These are phyloP conservation scores for Coreius guichenoti DNA, from an alignment of 2,797 vertebrate genomes.

Conservation along the genomic window DNA sequence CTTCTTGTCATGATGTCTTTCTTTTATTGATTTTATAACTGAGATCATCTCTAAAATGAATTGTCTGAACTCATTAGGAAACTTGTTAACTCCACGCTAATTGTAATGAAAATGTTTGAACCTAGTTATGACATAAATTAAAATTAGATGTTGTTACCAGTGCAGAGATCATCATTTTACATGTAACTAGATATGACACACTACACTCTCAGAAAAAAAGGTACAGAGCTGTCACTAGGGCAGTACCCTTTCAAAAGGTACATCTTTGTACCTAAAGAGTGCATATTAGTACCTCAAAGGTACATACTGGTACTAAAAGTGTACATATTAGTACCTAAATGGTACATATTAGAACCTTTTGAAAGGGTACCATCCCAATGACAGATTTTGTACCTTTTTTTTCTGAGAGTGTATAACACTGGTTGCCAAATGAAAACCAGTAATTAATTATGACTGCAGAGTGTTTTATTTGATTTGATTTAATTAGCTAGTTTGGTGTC, in stretches of 20 bases:
- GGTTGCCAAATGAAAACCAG: not conserved
- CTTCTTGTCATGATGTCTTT: not conserved
- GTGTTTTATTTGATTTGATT: not conserved
- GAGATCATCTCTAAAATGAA: not conserved
- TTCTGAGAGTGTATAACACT: too few relatives aligned
- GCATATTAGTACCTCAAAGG: too few relatives aligned
- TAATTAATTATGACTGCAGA: not conserved
- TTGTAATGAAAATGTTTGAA: not conserved
- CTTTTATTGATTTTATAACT: slow-evolving; percentile 6
- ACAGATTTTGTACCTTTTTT: too few relatives aligned
- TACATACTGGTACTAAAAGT: too few relatives aligned
- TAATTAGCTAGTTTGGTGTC: not conserved
- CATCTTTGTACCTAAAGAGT: too few relatives aligned
- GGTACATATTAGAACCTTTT: too few relatives aligned
- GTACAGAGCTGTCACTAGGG: too few relatives aligned
- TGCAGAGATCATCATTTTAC: not conserved
- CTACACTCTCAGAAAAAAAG: too few relatives aligned
- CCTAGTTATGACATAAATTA: not conserved
- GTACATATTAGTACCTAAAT: too few relatives aligned
- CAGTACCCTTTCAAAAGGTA: too few relatives aligned
- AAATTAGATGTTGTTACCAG: not conserved
- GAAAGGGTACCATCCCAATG: too few relatives aligned
- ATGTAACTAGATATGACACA: not conserved
- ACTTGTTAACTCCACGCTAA: not conserved
- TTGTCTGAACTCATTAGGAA: not conserved